A percentile compares a stretch with the other conserved stretches of the same genome.
phyloP scores from a whole-genome alignment of 1,140 invertebrate species.

The Zaprionus lachaisei region DNA sequence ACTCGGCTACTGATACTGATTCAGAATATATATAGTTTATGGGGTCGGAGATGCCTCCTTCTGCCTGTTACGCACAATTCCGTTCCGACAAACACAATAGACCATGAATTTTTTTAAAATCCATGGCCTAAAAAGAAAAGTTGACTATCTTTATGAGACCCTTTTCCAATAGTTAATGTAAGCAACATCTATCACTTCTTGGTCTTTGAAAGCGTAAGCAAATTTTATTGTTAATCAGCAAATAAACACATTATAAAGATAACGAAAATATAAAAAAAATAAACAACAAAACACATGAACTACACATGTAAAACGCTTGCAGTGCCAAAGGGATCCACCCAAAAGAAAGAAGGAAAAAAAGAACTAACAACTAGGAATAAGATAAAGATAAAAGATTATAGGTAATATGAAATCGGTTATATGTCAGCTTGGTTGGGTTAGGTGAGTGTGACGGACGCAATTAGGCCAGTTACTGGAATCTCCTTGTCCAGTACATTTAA shows the following conservation, averaged over 20 bases:
- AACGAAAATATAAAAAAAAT: slow-evolving; percentile 7
- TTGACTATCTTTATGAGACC: no score
- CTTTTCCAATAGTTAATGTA: background rate
- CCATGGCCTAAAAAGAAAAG: no score
- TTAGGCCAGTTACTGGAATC: slow-evolving; percentile 46
- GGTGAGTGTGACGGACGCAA: slow-evolving; percentile 56
- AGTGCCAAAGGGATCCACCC: slow-evolving; percentile 66
- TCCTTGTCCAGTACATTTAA: slow-evolving; percentile 51
- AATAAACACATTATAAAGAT: background rate
- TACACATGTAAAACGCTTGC: slow-evolving; percentile 47
- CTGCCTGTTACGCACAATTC: no score
- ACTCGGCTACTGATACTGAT: no score
- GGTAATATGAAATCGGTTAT: background rate
- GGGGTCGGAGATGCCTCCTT: no score
- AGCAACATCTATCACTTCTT: background rate
- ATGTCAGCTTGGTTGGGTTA: slow-evolving; percentile 14
- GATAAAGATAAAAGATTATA: background rate
- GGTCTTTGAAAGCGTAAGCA: slow-evolving; percentile 68
- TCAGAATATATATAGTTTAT: no score
- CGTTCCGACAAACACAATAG: no score
- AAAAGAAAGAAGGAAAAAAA: slow-evolving; percentile 12
- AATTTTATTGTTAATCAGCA: slow-evolving; percentile 30
- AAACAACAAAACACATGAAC: slow-evolving; percentile 2
- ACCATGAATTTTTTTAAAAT: no score
- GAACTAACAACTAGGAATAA: background rate